A percentile compares a stretch with the other conserved stretches of the same genome.
Conservation (phyloP, 2,888 invertebrate genomes). For the Dryocosmus kuriphilus region DNA sequence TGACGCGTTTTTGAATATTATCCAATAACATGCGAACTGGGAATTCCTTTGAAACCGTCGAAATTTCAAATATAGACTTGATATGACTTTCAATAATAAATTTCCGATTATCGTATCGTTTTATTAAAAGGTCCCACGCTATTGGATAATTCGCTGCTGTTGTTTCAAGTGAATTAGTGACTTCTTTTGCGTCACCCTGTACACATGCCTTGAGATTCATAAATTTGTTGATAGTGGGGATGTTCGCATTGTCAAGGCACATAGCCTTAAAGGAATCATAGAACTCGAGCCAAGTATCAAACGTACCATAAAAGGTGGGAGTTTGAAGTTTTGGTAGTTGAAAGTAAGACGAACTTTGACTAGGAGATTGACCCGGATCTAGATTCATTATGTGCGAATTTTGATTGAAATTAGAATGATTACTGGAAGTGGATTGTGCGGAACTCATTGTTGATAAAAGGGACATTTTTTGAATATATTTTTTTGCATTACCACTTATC, state of each 20-base stretch:
- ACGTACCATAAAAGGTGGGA: conserved; percentile 1
- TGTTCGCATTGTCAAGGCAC: background rate
- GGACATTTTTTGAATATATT: no score
- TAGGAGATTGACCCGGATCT: no score
- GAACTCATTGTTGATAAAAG: no score
- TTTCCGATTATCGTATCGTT: conserved; percentile 12
- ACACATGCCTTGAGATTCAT: conserved; percentile 2
- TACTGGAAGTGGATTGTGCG: no score
- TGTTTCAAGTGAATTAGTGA: no score
- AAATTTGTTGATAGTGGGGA: conserved; percentile 1
- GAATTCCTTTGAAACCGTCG: conserved; percentile 16
- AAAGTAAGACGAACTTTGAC: no score
- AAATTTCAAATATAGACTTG: conserved; percentile 15
- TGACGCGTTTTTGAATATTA: no score
- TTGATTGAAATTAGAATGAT: no score
- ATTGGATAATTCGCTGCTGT: background rate
- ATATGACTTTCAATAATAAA: no score
- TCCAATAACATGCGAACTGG: conserved; percentile 3
- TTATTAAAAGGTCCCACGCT: background rate
- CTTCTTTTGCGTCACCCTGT: background rate
- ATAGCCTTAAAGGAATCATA: conserved; percentile 15
- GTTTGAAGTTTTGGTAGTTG: background rate
- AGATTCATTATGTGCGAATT: no score
- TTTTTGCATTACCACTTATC: no score
- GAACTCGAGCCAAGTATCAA: conserved; percentile 25